These are phyloP conservation scores for Lamellibrachia columna DNA, from an alignment of 2,888 invertebrate genomes.

Conservation along the genomic window DNA sequence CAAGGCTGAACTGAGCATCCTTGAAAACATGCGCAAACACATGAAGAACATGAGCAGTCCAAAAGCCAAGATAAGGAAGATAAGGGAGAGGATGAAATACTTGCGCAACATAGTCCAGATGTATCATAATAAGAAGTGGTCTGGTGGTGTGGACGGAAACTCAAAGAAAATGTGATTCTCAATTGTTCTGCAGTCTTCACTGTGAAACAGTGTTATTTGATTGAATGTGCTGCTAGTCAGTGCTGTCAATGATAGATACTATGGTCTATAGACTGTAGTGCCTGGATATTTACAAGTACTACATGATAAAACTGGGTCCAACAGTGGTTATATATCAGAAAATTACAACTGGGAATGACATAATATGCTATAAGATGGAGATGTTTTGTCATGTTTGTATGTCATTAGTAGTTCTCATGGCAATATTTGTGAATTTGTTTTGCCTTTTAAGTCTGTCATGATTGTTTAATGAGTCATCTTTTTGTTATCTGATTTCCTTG, in stretches of 20 bases:
- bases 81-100: constrained; percentile 13
- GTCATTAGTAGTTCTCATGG: background rate
- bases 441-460: background rate
- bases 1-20: constrained; percentile 24
- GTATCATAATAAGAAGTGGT: background rate
- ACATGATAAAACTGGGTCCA: background rate
- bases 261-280: background rate
- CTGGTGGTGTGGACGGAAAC: background rate
- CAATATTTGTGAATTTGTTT: background rate
- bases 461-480: background rate
- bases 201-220: background rate
- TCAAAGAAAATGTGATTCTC: background rate
- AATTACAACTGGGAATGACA: background rate
- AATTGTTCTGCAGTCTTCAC: background rate
- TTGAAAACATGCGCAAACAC: constrained; percentile 27
- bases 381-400: background rate
- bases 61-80: constrained; percentile 7
- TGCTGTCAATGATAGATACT: background rate
- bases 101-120: background rate
- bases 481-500: background rate
- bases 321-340: background rate
- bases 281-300: background rate
- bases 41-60: constrained; percentile 22
- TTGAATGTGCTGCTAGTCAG: background rate
- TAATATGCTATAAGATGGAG: too few species aligned